Conservation (phyloP, 2,113 vertebrate species). For the Heterocephalus glaber region DNA sequence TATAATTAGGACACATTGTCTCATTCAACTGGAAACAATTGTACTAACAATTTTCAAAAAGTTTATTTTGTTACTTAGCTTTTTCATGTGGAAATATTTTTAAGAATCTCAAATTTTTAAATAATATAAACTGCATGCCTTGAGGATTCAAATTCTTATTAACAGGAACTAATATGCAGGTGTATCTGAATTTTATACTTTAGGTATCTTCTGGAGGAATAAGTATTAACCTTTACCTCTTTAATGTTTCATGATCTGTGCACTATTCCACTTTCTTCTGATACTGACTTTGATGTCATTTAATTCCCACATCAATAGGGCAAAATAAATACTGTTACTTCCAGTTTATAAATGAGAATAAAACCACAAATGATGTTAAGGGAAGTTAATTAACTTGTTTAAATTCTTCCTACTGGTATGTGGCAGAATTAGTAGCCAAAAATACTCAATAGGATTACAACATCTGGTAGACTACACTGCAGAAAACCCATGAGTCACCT, state of each 20-base stretch:
- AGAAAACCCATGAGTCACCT: neutral
- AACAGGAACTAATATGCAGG: neutral
- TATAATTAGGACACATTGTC: neutral
- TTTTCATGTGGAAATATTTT: neutral
- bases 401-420: neutral
- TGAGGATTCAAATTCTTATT: neutral
- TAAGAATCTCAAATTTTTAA: neutral
- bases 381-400: neutral
- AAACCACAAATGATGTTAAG: neutral
- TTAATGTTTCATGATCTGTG: neutral
- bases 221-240: neutral
- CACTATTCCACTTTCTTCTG: neutral
- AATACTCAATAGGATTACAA: neutral
- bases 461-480: neutral
- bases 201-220: neutral
- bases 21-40: neutral
- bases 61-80: neutral
- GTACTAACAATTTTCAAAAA: neutral
- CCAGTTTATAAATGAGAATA: neutral
- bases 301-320: neutral
- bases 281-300: neutral
- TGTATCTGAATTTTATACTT: neutral
- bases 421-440: slow-evolving; percentile 13
- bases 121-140: neutral
- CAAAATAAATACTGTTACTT: slow-evolving; percentile 6